Base-by-base conservation (phyloP, 2,113 vertebrate species). In the Misgurnus mizolepis region DNA sequence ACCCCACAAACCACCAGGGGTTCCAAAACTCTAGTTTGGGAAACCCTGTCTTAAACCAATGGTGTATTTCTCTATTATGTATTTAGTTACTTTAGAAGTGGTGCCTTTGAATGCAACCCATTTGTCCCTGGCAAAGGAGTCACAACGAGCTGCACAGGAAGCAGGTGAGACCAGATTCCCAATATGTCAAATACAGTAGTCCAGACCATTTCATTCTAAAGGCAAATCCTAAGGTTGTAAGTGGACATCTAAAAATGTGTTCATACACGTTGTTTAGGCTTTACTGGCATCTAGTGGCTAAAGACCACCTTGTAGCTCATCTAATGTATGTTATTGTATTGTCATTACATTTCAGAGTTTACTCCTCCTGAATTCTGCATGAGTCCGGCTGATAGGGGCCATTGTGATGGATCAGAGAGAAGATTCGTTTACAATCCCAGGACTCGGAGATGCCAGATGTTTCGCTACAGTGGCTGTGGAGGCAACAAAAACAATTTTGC, bases 401-500 rank as follows among this genome's bases (percentile, higher is more conserved):
- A 89, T 0, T 98, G 96, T 80, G 81, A 80, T 6, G 90, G 90
- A 3, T 76, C 64, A 0, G 88, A 88, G 49, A 90, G 22, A 11
- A 92, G 95, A 74, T 98, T 87, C 86, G 94, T 91, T 65, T 98
- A 88, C 84, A 91, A 93, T 85, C 67, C 89, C 4, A 65, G 47
- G 1, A 88, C 12, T 75, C 89, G 86, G 64, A 92, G 86, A 69
- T 98, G 97, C 61, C 89, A 17, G 4, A 1, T 81, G 0, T 98
- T 98, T 79, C 67, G 3, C 6, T 98, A 95, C 91, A 95, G 89
- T 1, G 96, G 96, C 76, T 98, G 96, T 9, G 95, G 95, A 6
- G 96, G 96, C n/a, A 98, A 96, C 79, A 85, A 91, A 79, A 98
- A 98, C 76, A 97, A 97, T 89, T 98, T 98, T 69, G 3, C 0